Evolutionary conservation across 2,888 invertebrate genomes (phyloP), one percentile per base, ranked within the genome.

Genomic region (Napeogenes inachia): DNA sequence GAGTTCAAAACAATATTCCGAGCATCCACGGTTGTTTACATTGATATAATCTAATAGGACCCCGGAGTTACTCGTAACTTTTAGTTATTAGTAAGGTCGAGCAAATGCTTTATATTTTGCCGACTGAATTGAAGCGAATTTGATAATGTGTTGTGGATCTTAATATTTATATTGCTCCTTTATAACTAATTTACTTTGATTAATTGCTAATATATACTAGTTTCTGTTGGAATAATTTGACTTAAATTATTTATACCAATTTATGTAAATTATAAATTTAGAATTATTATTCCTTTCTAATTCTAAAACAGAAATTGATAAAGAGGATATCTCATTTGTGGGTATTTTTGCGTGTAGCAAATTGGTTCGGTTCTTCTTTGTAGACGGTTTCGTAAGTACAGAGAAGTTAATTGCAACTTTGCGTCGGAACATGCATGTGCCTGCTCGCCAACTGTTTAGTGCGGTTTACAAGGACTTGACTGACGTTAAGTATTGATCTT

Each of bases 41-140:
- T 47, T 57, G 57, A 47, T 57, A 57, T 57, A 47, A 47, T 57
- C 35, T 47, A 47, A 47, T 46, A 47, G 46, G 57, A 35, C 47
- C 35, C 13, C 46, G 46, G 47, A 57, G 47, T 57, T 57, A 50
- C n/a, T 50, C 50, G 30, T 8, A 30, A 30, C 10, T 50, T 50
- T 30, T 2, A 21, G 50, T 30, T 30, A 50, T 50, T 30, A 50
- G 12, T 50, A 30, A 50, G 8, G 8, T 50, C 47, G 30, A 30
- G 50, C 3, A 30, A 8, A 50, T 21, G 8, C 21, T 21, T 21
- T 5, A 8, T 13, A 5, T 5, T 6, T 50, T 30, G 13, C 13
- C 10, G 13, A 4, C 42, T 50, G 50, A 30, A 30, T 50, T 50
- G 30, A 50, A 50, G 8, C 8, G 8, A 50, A 8, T 8, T 6